A percentile compares a stretch with the other conserved stretches of the same genome.
phyloP scores from a whole-genome alignment of 2,797 vertebrate species.

The Tapirus indicus region DNA sequence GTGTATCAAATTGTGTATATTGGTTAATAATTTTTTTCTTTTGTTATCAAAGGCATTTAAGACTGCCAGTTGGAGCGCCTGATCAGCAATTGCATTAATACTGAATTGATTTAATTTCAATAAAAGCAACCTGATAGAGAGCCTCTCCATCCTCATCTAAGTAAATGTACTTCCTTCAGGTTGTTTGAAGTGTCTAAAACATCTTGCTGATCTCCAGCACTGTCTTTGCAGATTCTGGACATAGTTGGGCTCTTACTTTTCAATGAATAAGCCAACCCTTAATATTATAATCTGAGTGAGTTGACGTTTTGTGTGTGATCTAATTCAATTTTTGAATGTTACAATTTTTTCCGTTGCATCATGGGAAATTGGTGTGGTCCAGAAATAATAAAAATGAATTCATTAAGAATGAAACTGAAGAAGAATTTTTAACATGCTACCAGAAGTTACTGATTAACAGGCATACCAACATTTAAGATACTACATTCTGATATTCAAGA shows the following conservation, averaged over 20 bases:
- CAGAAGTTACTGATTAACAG: conserved; percentile 69
- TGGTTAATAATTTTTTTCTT: background rate
- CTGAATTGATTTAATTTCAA: conserved; percentile 33
- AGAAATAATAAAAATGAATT: conserved; percentile 77
- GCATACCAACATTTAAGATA: conserved; percentile 44
- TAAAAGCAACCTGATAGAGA: conserved; percentile 32
- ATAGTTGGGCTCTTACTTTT: conserved; percentile 62
- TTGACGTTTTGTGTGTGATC: conserved; percentile 75
- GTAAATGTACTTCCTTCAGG: background rate
- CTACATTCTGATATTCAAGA: conserved; percentile 27
- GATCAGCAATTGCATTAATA: conserved; percentile 29
- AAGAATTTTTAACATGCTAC: conserved; percentile 68
- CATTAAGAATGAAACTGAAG: conserved; percentile 69
- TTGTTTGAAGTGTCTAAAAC: background rate
- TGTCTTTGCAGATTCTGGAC: conserved; percentile 55
- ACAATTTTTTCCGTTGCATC: conserved; percentile 80
- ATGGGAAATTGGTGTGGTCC: conserved; percentile 78
- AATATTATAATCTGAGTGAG: conserved; percentile 75
- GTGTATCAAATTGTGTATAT: background rate
- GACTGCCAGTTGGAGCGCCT: background rate
- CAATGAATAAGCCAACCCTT: conserved; percentile 70
- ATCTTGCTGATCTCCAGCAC: conserved; percentile 1
- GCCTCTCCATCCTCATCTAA: background rate
- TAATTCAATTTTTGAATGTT: conserved; percentile 79
- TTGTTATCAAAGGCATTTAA: conserved; percentile 43